Evolutionary conservation across 1,140 invertebrate genomes (phyloP), one percentile per base, ranked within the genome.

Genomic region (Achatina immaculata): DNA sequence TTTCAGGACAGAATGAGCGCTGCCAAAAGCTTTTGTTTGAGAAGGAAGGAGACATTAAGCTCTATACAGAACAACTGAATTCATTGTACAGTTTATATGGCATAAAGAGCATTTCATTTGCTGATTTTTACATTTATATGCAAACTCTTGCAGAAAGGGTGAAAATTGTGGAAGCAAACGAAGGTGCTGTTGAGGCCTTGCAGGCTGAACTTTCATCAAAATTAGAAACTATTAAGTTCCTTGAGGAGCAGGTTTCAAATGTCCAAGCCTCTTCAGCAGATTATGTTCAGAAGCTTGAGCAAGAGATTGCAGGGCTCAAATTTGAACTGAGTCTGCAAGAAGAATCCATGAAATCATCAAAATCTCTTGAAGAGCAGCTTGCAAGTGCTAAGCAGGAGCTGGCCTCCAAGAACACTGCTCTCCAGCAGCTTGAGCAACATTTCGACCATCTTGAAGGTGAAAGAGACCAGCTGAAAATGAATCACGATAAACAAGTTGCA

Each of bases 311-410:
- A 3, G 48, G 28, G 1, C 34, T 76, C 14, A 76, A 21, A 58
- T 28, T 38, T 34, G 34, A 51, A 58, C 51, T 76, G 3, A 36
- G 24, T 24, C n/a, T 40, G 51, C 42, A 76, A 58, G 73, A 76
- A 55, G 43, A 51, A 76, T 55, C 51, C 14, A 48, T n/a, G 1
- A 76, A 36, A 36, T 58, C n/a, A 58, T 31, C 38, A 3, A 19
- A 11, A 7, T 24, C 42, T 21, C 71, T 80, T 1, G 71, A 76
- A 45, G 38, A 83, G 62, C 77, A 80, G 73, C 28, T 83, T 6
- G 42, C 42, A 40, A 9, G 40, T 58, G 19, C 66, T 2, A 74
- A 55, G 51, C 48, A 82, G 14, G 45, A 74, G 51, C 9, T 38
- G 51, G 4, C 34, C 45, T 73, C 71, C 31, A 31, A 45, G 14